Percentiles rank a stretch among this genome's conserved stretches.
Conservation (phyloP, 2,113 vertebrate species). For the Clarias magur region DNA sequence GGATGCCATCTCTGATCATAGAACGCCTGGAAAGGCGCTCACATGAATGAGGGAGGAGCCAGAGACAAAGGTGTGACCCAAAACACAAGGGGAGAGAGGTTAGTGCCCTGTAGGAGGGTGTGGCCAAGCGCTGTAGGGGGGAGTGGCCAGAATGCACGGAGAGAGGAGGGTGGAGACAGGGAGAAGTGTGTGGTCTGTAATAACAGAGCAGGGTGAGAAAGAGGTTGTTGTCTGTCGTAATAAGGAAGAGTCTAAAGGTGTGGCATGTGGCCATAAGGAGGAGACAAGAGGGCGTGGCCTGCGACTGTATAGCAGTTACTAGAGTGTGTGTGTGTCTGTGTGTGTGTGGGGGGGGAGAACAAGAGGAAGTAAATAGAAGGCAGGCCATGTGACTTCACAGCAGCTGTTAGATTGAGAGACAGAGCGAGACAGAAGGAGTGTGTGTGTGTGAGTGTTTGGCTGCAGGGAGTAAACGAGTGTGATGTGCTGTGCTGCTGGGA, state of each 20-base stretch:
- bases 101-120: background rate
- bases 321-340: background rate
- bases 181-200: constrained; percentile 1
- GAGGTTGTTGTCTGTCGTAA: background rate
- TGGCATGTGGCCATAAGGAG: background rate
- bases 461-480: constrained; percentile 26
- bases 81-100: background rate
- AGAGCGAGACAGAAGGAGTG: constrained; percentile 23
- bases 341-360: background rate
- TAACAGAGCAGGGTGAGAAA: background rate
- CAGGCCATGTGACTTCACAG: constrained; percentile 27
- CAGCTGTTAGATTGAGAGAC: constrained; percentile 35
- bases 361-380: constrained; percentile 8
- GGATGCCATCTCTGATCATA: background rate
- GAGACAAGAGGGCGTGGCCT: constrained; percentile 13
- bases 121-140: background rate
- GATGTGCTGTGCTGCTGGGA: constrained; percentile 31
- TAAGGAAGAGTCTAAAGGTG: background rate
- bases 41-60: background rate
- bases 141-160: background rate
- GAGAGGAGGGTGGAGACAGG: background rate
- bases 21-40: background rate
- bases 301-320: background rate
- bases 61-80: background rate
- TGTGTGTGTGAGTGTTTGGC: constrained; percentile 41